phyloP scores from a whole-genome alignment of 1,140 invertebrate species.

The Globodera ellingtonae region DNA sequence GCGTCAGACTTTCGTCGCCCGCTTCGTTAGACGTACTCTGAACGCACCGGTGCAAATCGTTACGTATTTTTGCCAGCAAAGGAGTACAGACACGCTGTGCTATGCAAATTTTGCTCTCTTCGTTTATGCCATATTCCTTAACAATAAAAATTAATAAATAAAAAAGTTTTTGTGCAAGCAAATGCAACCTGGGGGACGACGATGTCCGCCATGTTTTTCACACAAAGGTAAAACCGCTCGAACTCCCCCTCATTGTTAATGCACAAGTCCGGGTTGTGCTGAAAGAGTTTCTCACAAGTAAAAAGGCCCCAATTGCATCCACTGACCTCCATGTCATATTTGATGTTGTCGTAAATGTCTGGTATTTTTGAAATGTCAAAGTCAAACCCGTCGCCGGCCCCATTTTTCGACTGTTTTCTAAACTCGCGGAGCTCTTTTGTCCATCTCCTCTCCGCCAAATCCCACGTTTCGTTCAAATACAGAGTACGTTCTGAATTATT shows the following conservation, averaged over 20 bases:
- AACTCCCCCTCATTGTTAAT: slow-evolving; percentile 68
- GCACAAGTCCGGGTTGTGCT: slow-evolving; percentile 89
- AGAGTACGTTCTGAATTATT: slow-evolving; percentile 69
- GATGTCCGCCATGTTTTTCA: slow-evolving; percentile 85
- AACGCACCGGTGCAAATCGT: slow-evolving; percentile 78
- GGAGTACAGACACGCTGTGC: slow-evolving; percentile 96
- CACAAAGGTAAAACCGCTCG: slow-evolving; percentile 70
- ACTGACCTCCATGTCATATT: slow-evolving; percentile 74
- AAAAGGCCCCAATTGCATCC: not conserved
- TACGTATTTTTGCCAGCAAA: slow-evolving; percentile 89
- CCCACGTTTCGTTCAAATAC: slow-evolving; percentile 98
- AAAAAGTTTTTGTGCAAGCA: not conserved
- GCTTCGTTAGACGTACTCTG: slow-evolving; percentile 64
- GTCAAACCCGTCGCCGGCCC: slow-evolving; percentile 67
- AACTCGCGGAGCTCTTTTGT: slow-evolving; percentile 99
- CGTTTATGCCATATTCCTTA: slow-evolving; percentile 92
- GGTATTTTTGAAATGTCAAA: slow-evolving; percentile 99
- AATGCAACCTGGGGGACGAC: slow-evolving; percentile 88
- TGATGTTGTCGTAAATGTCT: slow-evolving; percentile 99
- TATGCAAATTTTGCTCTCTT: slow-evolving; percentile 92
- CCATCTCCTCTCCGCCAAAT: slow-evolving; percentile 95
- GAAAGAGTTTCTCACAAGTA: not conserved
- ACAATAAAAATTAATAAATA: slow-evolving; percentile 25
- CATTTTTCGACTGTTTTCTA: slow-evolving; percentile 76
- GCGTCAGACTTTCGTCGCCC: slow-evolving; percentile 80